phyloP scores from a whole-genome alignment of 2,113 vertebrate genomes.

The Serilophus lunatus region DNA sequence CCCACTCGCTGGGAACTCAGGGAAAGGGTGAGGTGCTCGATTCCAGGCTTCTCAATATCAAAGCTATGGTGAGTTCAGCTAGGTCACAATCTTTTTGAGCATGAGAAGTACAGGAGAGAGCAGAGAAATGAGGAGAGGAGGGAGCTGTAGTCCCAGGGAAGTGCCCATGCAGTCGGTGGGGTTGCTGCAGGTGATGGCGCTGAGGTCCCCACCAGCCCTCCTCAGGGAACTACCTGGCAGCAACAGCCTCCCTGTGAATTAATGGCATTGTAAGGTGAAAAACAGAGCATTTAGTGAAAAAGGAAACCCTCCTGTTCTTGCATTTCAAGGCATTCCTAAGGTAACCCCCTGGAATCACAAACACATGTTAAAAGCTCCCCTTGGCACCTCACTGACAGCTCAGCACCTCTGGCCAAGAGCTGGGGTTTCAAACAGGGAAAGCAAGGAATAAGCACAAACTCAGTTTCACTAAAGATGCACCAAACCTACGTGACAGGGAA shows the following conservation, averaged over 20 bases:
- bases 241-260: not conserved
- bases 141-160: not conserved
- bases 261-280: not conserved
- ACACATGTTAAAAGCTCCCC: not conserved
- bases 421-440: not conserved
- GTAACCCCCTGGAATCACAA: not conserved
- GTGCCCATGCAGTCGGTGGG: accelerated
- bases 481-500: accelerated
- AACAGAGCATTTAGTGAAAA: not conserved
- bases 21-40: not conserved
- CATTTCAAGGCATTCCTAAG: accelerated
- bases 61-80: not conserved
- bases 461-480: not conserved
- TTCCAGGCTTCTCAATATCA: not conserved
- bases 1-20: accelerated
- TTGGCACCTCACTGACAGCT: not conserved
- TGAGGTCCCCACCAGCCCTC: not conserved
- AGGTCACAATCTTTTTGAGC: not conserved
- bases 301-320: not conserved
- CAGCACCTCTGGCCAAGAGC: too few species aligned
- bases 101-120: not conserved
- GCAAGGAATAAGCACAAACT: not conserved
- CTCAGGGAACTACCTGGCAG: not conserved
- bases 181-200: not conserved
- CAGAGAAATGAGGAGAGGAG: not conserved